Evolutionary conservation across 2,888 invertebrate species (phyloP), one percentile per base, ranked within the genome.

Genomic region (Hemaris fuciformis): DNA sequence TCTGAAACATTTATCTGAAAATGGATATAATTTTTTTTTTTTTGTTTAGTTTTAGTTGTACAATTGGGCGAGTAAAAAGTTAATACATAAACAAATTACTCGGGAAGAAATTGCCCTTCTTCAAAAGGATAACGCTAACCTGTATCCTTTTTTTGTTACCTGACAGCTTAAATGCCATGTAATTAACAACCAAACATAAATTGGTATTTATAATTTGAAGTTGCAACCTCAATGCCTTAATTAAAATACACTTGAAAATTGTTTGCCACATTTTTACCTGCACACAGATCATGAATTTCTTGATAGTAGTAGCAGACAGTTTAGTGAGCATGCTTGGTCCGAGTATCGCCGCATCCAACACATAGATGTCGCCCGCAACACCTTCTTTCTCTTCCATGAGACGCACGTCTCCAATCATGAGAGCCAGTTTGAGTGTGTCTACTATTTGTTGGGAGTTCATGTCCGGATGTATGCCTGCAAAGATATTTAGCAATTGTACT

Each of bases 401-500:
- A 6, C 97, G 94, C 0, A 97, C 91, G 77, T 97, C 97, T 1
- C 97, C 97, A 53, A 97, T 95, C 97, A 97, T 97, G 7, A 97
- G 89, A 0, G 96, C 95, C 13, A 96, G 89, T 83, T 97, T 97
- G 93, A 97, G 94, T 15, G 94, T 94, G 67, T 97, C 96, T 31
- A 95, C 92, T 46, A 96, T 94, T 75, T 95, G 95, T 43, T 95
- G 94, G 0, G 95, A 91, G 53, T 94, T 94, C 56, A 95, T 79
- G 71, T 95, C 94, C 73, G 95, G 95, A 66, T 95, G 94, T 61
- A 94, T 84, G 57, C 95, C 93, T 91, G 78, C 1, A 68, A 69
- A 58, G 34, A 60, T 27, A n/a, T 13, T 13, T n/a, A n/a, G n/a
- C n/a, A n/a, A n/a, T n/a, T n/a, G n/a, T n/a, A n/a, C n/a, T n/a